Evolutionary conservation across 2,888 invertebrate species (phyloP), one percentile per base, ranked within the genome.

Genomic region (Chromoteleia sp.): DNA sequence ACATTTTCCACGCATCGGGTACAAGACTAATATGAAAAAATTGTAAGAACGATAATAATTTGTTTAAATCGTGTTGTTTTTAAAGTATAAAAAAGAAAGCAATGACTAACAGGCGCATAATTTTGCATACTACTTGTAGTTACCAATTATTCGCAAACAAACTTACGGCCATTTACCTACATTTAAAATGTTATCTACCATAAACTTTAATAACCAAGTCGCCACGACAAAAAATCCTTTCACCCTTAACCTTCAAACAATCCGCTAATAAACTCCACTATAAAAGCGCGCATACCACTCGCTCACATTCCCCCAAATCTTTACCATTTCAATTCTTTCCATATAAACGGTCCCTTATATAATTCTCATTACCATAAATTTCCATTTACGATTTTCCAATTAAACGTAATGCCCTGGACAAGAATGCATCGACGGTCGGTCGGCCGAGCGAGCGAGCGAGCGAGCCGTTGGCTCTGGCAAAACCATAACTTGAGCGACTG

Each of bases 311-410:
- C 2, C 45, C 75, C 21, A 56, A 77, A 77, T 56, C 77, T 68
- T 8, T 8, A 30, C 25, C 43, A 52, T 76, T 68, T 59, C 50
- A 45, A 61, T 76, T 52, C 59, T 21, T 30, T 45, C 21, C 17
- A 14, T 50, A 48, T 30, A 67, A 58, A 63, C 52, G 43, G 43
- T 33, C 43, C 71, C 71, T 65, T 58, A 78, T 65, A 78, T 71
- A 78, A 78, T 73, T 67, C 29, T 52, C 78, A 78, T 78, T 58
- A 73, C 43, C 78, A 67, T 78, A 78, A 78, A 71, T 73, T 73
- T 43, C 59, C 65, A 78, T 78, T 78, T 78, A 78, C 78, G 78
- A 73, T 78, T 78, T 79, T 73, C 68, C 74, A 79, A 79, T 79
- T 79, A 74, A 74, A 74, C 54, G 68, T 45, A 48, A 56, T 56